These are phyloP conservation scores for Adoxophyes honmai DNA, from an alignment of 1,140 invertebrate species.

Conservation along the genomic window DNA sequence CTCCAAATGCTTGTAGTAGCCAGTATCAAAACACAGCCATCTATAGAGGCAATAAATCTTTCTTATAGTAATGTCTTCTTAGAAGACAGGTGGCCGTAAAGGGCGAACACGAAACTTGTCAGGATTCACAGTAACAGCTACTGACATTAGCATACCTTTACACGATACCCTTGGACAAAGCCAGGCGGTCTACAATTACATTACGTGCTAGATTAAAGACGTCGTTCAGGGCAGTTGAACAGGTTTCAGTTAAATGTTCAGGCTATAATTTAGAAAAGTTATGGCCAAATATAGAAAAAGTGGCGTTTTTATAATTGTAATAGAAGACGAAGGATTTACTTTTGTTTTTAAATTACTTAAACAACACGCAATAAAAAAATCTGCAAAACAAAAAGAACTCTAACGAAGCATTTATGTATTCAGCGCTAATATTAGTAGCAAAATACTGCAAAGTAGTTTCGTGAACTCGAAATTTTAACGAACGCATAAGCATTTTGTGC, in stretches of 20 bases:
- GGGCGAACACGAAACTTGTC: not conserved
- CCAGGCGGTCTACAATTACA: conserved; percentile 10
- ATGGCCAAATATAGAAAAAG: no score
- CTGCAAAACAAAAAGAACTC: no score
- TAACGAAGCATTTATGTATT: no score
- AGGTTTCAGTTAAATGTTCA: not conserved
- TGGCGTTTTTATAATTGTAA: no score
- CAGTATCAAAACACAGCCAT: not conserved
- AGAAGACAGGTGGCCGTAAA: not conserved
- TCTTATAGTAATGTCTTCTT: conserved; percentile 3
- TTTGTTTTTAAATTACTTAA: no score
- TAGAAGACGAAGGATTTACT: no score
- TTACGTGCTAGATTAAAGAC: not conserved
- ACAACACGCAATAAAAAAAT: no score
- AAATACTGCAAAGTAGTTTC: no score
- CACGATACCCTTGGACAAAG: conserved; percentile 10
- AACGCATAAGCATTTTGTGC: not conserved
- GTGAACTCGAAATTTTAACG: not conserved
- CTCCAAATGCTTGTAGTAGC: not conserved
- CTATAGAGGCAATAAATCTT: conserved; percentile 3
- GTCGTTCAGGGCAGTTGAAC: not conserved
- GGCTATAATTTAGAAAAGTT: no score
- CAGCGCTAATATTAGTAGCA: no score
- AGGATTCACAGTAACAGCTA: not conserved
- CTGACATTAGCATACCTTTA: conserved; percentile 4